These are phyloP conservation scores for Chloroceryle inda DNA, from an alignment of 2,797 vertebrate species.

Conservation along the genomic window DNA sequence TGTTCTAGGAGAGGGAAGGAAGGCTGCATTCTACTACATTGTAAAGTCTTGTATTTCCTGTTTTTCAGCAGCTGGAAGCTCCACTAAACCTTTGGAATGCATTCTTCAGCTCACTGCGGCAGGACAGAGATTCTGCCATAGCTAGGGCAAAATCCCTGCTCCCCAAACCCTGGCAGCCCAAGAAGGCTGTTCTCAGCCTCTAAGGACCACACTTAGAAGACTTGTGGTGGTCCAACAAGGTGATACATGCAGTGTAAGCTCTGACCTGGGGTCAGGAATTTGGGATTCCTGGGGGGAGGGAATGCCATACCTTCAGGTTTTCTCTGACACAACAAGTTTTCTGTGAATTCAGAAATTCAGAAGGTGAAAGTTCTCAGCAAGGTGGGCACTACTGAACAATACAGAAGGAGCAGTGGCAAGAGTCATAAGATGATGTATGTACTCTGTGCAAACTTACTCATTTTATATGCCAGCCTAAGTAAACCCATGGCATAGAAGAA, in stretches of 20 bases:
- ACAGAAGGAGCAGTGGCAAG: neutral
- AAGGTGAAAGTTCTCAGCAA: neutral
- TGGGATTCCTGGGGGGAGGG: too few relatives aligned
- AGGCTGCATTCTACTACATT: neutral
- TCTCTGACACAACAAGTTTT: neutral
- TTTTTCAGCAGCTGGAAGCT: neutral
- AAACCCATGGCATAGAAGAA: neutral
- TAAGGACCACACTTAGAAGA: neutral
- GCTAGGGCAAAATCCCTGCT: neutral
- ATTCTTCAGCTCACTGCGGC: neutral
- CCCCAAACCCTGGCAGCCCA: neutral
- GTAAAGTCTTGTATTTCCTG: neutral
- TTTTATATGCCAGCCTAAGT: neutral
- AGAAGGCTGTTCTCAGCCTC: neutral
- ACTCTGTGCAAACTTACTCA: neutral
- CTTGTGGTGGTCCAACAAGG: neutral
- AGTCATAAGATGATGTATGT: neutral
- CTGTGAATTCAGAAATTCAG: neutral
- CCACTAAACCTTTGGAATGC: neutral
- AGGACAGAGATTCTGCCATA: neutral
- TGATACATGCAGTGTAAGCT: rapidly evolving
- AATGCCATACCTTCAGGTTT: neutral
- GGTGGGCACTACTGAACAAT: neutral
- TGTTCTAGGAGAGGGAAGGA: neutral
- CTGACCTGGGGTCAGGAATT: neutral